Conservation (phyloP, 2,113 vertebrate genomes). For the Xiphophorus maculatus region DNA sequence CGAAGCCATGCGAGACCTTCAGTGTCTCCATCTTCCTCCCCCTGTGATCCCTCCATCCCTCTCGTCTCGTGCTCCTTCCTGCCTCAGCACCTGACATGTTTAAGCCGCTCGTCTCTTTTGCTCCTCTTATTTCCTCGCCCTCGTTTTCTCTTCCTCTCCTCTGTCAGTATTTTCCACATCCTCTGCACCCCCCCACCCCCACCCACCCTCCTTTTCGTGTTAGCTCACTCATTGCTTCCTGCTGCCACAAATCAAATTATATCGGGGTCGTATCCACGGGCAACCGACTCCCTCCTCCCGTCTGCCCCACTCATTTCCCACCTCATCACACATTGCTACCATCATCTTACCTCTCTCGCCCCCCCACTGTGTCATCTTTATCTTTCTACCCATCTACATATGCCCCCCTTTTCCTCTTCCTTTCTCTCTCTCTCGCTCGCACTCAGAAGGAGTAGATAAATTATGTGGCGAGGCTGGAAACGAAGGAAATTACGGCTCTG, state of each 20-base stretch:
- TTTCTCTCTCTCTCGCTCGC: constrained; percentile 1
- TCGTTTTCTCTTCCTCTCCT: constrained; percentile 53
- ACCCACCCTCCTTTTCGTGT: constrained; percentile 17
- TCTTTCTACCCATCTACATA: constrained; percentile 58
- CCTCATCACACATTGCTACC: constrained; percentile 69
- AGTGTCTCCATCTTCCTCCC: constrained; percentile 36
- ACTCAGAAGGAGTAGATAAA: constrained; percentile 41
- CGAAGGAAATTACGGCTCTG: constrained; percentile 52
- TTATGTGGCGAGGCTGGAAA: constrained; percentile 50
- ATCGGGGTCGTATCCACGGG: constrained; percentile 81
- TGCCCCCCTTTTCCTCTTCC: constrained; percentile 9
- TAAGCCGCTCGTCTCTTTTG: constrained; percentile 27
- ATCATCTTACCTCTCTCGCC: constrained; percentile 48
- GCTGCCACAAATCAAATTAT: constrained; percentile 80
- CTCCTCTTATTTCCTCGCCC: constrained; percentile 50
- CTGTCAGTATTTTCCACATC: constrained; percentile 40
- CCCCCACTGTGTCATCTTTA: constrained; percentile 41
- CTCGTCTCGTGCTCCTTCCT: constrained; percentile 21
- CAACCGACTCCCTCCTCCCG: constrained; percentile 63
- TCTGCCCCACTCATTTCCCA: constrained; percentile 50
- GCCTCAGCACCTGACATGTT: constrained; percentile 22
- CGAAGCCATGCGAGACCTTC: constrained; percentile 43
- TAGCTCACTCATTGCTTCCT: constrained; percentile 74
- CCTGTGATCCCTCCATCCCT: constrained; percentile 34
- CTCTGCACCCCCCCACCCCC: constrained; percentile 7